phyloP scores from a whole-genome alignment of 2,113 vertebrate species.

The Numida meleagris region DNA sequence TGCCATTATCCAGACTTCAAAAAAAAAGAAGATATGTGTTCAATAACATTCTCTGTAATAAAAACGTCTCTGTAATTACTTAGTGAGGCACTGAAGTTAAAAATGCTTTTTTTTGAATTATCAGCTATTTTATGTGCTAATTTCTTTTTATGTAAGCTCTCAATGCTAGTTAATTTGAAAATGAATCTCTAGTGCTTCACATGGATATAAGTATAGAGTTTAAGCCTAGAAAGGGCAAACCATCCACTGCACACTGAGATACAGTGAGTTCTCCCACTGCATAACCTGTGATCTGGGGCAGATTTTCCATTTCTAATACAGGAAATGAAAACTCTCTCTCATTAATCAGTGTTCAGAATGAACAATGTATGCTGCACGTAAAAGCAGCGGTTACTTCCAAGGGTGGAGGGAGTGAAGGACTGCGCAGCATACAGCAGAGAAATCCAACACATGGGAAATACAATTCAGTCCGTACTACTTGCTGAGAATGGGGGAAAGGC shows the following conservation, averaged over 20 bases:
- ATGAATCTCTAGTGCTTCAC: neutral
- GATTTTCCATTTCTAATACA: neutral
- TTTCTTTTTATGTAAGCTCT: neutral
- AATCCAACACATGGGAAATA: neutral
- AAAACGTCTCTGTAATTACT: conserved; percentile 33
- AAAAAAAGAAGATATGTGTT: neutral
- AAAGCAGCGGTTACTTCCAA: neutral
- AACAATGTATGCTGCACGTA: rapidly evolving
- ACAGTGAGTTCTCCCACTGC: neutral
- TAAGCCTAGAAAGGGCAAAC: neutral
- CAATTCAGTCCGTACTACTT: neutral
- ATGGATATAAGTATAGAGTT: neutral
- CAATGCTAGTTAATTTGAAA: neutral
- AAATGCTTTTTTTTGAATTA: neutral
- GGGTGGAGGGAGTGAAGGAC: neutral
- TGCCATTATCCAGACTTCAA: conserved; percentile 19
- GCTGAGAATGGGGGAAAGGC: neutral
- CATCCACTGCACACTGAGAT: rapidly evolving
- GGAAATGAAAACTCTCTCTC: neutral
- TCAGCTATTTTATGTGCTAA: neutral
- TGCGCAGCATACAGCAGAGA: neutral
- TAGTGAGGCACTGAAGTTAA: neutral
- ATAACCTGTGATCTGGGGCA: neutral
- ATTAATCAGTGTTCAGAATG: neutral
- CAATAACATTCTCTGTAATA: neutral